Evolutionary conservation across 1,140 invertebrate genomes (phyloP).

Genomic region (Pseudobourletiella spinata): DNA sequence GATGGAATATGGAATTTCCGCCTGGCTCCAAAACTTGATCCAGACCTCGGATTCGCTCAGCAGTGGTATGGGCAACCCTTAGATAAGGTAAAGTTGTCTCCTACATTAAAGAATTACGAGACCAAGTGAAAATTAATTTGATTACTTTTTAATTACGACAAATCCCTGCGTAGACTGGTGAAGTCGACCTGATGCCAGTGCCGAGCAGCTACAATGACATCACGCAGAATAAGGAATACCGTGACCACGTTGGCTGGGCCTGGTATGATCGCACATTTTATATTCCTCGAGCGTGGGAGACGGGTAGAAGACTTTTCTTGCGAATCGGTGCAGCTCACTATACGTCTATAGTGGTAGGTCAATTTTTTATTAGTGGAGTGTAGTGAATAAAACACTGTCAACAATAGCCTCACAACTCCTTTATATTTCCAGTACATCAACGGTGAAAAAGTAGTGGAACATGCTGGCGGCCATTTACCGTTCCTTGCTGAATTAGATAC

Average conservation of each 20-base stretch:
- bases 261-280: conserved; percentile 81
- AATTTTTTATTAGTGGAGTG: background rate
- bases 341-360: conserved; percentile 64
- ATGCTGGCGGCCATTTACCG: conserved; percentile 86
- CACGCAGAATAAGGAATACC: conserved; percentile 61
- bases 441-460: conserved; percentile 62
- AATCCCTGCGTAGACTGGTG: conserved; percentile 30
- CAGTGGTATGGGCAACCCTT: conserved; percentile 43
- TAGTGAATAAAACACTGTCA: background rate
- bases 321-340: conserved; percentile 85
- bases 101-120: background rate
- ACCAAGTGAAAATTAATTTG: background rate
- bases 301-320: conserved; percentile 58
- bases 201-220: conserved; percentile 96
- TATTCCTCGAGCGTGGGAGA: conserved; percentile 62
- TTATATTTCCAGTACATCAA: conserved; percentile 64
- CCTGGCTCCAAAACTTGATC: conserved; percentile 38
- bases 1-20: conserved; percentile 51
- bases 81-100: conserved; percentile 1
- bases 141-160: background rate
- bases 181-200: conserved; percentile 74
- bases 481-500: conserved; percentile 18
- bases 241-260: conserved; percentile 88
- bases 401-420: background rate
- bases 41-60: conserved; percentile 44